Percentiles rank a stretch among this genome's conserved stretches.
These are phyloP conservation scores for Sympetrum striolatum DNA, from an alignment of 2,888 invertebrate species.

Conservation along the genomic window DNA sequence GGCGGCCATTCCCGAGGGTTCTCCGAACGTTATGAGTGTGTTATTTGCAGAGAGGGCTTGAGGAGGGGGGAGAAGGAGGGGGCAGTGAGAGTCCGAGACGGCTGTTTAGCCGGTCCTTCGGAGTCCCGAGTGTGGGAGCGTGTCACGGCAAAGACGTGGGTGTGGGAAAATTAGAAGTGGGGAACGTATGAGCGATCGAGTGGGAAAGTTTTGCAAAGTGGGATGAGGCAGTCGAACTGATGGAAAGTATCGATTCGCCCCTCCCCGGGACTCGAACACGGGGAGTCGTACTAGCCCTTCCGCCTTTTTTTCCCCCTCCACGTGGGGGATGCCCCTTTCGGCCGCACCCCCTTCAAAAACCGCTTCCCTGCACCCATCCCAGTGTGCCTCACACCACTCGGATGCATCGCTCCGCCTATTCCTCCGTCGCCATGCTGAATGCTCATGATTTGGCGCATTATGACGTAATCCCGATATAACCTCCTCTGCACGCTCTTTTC, in stretches of 20 bases:
- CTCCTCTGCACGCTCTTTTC: background rate
- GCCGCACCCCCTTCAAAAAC: background rate
- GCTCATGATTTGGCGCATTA: slow-evolving; percentile 39
- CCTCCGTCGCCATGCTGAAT: slow-evolving; percentile 25
- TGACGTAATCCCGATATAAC: slow-evolving; percentile 43
- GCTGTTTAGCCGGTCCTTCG: slow-evolving; percentile 14
- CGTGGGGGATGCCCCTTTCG: background rate
- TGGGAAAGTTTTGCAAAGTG: slow-evolving; percentile 5
- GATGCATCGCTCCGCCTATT: background rate
- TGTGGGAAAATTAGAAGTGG: background rate
- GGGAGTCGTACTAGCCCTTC: background rate
- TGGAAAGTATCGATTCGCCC: slow-evolving; percentile 40
- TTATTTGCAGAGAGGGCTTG: background rate
- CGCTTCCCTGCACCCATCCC: background rate
- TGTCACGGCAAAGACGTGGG: background rate
- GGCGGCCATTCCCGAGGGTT: background rate
- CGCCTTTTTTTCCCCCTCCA: background rate
- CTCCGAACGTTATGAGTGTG: background rate
- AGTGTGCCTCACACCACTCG: background rate
- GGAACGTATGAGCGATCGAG: background rate
- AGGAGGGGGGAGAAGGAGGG: background rate
- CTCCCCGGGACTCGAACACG: slow-evolving; percentile 35
- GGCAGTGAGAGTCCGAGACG: background rate
- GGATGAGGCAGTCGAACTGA: slow-evolving; percentile 1
- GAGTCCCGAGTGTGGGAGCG: background rate